phyloP scores from a whole-genome alignment of 2,797 vertebrate genomes.

The Pipistrellus kuhlii region DNA sequence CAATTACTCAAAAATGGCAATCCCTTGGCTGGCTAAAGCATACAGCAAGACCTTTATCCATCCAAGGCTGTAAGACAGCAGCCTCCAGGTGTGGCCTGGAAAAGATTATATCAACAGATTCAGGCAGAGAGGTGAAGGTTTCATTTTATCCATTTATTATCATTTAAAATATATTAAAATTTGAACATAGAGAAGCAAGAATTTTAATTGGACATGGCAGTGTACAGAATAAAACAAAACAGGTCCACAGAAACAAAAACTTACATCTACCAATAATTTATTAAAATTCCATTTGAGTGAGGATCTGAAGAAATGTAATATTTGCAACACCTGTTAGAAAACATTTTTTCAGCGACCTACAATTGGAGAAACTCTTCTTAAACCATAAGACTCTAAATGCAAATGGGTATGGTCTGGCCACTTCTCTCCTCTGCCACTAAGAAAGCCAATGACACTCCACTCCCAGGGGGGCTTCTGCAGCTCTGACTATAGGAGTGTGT shows the following conservation, averaged over 20 bases:
- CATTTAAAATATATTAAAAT: constrained; percentile 76
- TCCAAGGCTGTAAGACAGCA: fast-evolving
- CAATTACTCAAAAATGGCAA: not conserved
- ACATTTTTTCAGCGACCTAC: not conserved
- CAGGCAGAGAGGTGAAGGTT: not conserved
- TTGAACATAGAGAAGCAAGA: constrained; percentile 60
- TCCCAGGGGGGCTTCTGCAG: fast-evolving
- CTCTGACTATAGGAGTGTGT: not conserved
- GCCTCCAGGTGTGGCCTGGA: not conserved
- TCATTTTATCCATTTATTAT: constrained; percentile 66
- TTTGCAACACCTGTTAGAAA: not conserved
- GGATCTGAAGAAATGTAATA: not conserved
- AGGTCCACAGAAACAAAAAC: constrained; percentile 48
- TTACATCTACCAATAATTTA: constrained; percentile 1
- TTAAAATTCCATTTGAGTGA: constrained; percentile 59
- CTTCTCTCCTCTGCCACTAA: not conserved
- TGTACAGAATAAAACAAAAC: constrained; percentile 43
- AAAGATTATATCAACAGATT: not conserved
- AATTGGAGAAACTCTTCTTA: constrained; percentile 40
- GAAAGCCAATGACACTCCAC: not conserved
- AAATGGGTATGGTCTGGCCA: not conserved
- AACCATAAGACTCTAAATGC: not conserved
- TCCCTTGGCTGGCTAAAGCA: not conserved
- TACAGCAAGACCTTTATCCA: fast-evolving
- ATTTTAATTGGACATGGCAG: constrained; percentile 21